These are phyloP conservation scores for Microtus oregoni DNA, from an alignment of 2,113 vertebrate species.

Conservation along the genomic window DNA sequence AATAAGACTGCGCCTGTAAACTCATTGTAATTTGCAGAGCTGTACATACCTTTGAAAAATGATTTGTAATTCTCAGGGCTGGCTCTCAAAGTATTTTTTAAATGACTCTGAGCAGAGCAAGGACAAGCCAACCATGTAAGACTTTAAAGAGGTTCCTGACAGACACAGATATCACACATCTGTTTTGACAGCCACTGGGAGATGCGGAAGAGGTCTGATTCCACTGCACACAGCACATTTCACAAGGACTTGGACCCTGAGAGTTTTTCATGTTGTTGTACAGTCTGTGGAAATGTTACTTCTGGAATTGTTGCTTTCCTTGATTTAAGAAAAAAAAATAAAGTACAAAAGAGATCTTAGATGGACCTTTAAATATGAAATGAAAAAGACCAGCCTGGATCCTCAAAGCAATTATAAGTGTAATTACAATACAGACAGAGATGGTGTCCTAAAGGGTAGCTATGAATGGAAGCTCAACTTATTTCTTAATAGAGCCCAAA, in stretches of 20 bases:
- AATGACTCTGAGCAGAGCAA: slow-evolving; percentile 70
- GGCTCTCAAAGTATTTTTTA: slow-evolving; percentile 81
- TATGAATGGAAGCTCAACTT: slow-evolving; percentile 32
- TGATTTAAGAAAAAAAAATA: slow-evolving; percentile 55
- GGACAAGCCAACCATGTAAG: slow-evolving; percentile 63
- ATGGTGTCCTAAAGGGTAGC: slow-evolving; percentile 11
- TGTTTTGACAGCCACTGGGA: slow-evolving; percentile 58
- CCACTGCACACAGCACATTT: slow-evolving; percentile 55
- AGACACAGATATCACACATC: slow-evolving; percentile 60
- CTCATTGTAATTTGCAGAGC: slow-evolving; percentile 79
- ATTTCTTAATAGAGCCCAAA: slow-evolving; percentile 70
- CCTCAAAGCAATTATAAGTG: slow-evolving; percentile 75
- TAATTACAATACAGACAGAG: slow-evolving; percentile 71
- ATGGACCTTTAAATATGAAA: background rate
- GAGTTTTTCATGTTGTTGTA: slow-evolving; percentile 36
- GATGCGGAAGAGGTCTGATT: slow-evolving; percentile 60
- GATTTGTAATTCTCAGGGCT: slow-evolving; percentile 80
- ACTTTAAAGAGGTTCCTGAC: slow-evolving; percentile 74
- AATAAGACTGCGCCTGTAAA: slow-evolving; percentile 74
- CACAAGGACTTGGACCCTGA: slow-evolving; percentile 25
- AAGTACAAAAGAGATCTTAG: slow-evolving; percentile 59
- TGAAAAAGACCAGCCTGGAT: slow-evolving; percentile 56
- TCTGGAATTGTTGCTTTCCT: slow-evolving; percentile 61
- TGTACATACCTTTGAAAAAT: slow-evolving; percentile 80
- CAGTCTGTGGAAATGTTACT: slow-evolving; percentile 47